These are phyloP conservation scores for Dreissena polymorpha DNA, from an alignment of 1,140 invertebrate species.

Conservation along the genomic window DNA sequence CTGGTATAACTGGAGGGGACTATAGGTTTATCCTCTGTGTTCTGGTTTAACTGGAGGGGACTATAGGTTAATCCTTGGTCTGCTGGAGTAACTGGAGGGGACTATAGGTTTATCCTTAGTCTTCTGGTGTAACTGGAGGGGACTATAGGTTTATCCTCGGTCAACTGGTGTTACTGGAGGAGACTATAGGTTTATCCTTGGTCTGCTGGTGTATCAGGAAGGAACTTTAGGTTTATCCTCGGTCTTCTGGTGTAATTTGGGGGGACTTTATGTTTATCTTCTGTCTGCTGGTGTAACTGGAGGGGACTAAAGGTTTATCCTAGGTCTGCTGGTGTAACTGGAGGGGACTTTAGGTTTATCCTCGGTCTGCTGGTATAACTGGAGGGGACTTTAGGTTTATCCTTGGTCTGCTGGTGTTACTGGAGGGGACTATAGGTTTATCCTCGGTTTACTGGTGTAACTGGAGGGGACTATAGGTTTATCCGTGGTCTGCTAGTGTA, in stretches of 20 bases:
- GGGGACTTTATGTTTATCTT: too few relatives aligned
- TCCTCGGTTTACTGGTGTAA: too few relatives aligned
- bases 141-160: too few relatives aligned
- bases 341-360: too few relatives aligned
- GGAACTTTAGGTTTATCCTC: too few relatives aligned
- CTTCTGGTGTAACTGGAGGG: background rate
- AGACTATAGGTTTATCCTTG: too few relatives aligned
- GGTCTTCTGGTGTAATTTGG: background rate
- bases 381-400: too few relatives aligned
- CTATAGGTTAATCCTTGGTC: too few relatives aligned
- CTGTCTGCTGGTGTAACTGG: background rate
- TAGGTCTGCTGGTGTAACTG: background rate
- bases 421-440: too few relatives aligned
- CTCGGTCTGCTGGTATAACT: background rate
- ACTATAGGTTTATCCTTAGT: too few relatives aligned
- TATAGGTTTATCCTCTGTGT: background rate
- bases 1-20: background rate
- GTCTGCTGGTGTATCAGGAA: background rate
- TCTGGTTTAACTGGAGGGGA: background rate
- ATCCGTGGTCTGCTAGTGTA: background rate
- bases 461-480: too few relatives aligned
- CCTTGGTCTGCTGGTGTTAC: background rate
- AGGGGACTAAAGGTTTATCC: too few relatives aligned
- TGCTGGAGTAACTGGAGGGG: background rate
- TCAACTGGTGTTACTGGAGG: background rate